phyloP scores from a whole-genome alignment of 2,888 invertebrate species.

The Eilema sororculum region DNA sequence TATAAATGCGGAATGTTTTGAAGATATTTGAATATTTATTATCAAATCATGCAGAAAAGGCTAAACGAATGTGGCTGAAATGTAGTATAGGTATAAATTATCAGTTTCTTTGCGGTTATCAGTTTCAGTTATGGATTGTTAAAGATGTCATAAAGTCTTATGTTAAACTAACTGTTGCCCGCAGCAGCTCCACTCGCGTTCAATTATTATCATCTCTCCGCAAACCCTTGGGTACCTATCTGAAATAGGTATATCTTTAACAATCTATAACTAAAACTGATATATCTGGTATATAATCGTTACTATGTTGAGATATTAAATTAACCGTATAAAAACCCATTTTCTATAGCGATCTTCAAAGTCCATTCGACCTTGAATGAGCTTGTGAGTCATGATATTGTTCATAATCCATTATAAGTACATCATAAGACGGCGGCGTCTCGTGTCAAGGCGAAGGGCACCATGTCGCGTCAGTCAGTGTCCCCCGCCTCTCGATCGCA shows the following conservation, averaged over 20 bases:
- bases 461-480: slow-evolving; percentile 30
- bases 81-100: background rate
- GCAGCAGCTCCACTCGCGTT: too few relatives aligned
- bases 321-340: background rate
- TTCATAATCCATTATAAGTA: slow-evolving; percentile 34
- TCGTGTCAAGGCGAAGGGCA: slow-evolving; percentile 24
- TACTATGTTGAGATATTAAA: background rate
- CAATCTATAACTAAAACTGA: too few relatives aligned
- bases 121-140: too few relatives aligned
- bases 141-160: too few relatives aligned
- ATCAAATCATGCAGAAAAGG: background rate
- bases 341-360: slow-evolving; percentile 3
- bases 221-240: too few relatives aligned
- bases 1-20: too few relatives aligned
- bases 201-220: too few relatives aligned
- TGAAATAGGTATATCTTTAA: too few relatives aligned
- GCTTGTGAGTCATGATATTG: slow-evolving; percentile 40
- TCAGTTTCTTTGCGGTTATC: too few relatives aligned
- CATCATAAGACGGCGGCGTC: slow-evolving; percentile 25
- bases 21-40: too few relatives aligned
- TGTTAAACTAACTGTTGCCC: too few relatives aligned
- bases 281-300: too few relatives aligned
- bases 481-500: slow-evolving; percentile 67
- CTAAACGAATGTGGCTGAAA: background rate
- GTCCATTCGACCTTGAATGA: slow-evolving; percentile 24